Conservation (phyloP, 2,113 vertebrate species). For the Cavia porcellus region DNA sequence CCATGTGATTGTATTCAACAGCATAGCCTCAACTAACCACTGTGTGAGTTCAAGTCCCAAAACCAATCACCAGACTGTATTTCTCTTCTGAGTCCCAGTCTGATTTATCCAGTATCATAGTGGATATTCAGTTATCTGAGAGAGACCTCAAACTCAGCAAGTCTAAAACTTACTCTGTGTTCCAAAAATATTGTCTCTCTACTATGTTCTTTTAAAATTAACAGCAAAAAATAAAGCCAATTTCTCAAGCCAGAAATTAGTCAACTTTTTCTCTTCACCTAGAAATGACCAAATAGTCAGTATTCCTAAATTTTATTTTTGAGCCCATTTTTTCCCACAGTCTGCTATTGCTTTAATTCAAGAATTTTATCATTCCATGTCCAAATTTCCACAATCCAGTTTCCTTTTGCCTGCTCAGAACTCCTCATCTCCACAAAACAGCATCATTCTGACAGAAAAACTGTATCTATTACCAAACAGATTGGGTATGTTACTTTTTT, state of each 20-base stretch:
- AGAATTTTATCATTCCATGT: background rate
- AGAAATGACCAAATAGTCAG: background rate
- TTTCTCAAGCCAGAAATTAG: background rate
- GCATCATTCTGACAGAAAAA: background rate
- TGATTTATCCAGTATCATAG: background rate
- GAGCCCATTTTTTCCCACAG: background rate
- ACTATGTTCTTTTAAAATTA: background rate
- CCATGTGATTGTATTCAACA: slow-evolving; percentile 14
- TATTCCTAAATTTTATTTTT: slow-evolving; percentile 17
- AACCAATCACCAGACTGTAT: background rate
- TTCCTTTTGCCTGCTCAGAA: background rate
- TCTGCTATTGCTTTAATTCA: background rate
- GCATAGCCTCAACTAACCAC: background rate
- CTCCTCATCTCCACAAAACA: background rate
- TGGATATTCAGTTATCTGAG: background rate
- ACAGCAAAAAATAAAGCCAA: background rate
- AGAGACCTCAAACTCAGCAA: background rate
- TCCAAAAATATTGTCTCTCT: slow-evolving; percentile 21
- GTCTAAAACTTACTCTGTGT: background rate
- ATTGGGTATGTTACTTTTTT: background rate
- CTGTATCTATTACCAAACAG: background rate
- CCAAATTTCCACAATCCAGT: background rate
- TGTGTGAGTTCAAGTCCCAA: background rate
- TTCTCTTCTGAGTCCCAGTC: background rate
- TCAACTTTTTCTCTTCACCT: background rate